Evolutionary conservation across 2,888 invertebrate genomes (phyloP).

Genomic region (Cephonodes hylas): DNA sequence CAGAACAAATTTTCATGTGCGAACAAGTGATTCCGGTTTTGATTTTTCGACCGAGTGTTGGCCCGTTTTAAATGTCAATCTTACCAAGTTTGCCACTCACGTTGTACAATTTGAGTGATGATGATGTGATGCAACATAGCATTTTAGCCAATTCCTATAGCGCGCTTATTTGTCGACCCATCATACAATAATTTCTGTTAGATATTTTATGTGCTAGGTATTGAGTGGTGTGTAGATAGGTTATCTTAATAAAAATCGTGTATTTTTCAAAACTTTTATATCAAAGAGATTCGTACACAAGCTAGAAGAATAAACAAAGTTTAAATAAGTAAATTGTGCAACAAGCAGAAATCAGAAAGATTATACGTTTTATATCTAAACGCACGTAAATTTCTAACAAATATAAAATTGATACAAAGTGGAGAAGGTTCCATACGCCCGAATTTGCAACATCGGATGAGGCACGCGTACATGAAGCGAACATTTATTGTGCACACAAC

Average conservation of each 20-base stretch:
- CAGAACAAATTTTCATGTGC: too few species aligned
- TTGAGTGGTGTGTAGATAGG: too few species aligned
- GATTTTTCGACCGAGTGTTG: too few species aligned
- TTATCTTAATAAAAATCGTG: slow-evolving; percentile 20
- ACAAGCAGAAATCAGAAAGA: slow-evolving; percentile 53
- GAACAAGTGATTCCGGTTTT: too few species aligned
- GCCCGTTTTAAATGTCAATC: too few species aligned
- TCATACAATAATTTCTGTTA: too few species aligned
- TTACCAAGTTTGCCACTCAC: too few species aligned
- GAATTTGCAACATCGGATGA: background rate
- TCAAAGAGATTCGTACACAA: slow-evolving; percentile 59
- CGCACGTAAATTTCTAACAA: slow-evolving; percentile 15
- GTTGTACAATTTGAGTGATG: too few species aligned
- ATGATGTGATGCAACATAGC: too few species aligned
- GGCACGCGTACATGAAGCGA: background rate
- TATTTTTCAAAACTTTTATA: slow-evolving; percentile 32
- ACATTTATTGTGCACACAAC: slow-evolving; percentile 8
- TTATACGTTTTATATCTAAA: slow-evolving; percentile 29
- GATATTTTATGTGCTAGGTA: too few species aligned
- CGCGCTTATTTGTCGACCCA: too few species aligned
- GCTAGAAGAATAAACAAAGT: slow-evolving; percentile 56
- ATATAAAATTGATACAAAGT: slow-evolving; percentile 17
- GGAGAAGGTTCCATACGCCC: slow-evolving; percentile 3
- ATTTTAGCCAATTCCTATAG: too few species aligned
- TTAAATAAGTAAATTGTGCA: slow-evolving; percentile 64